phyloP scores from a whole-genome alignment of 2,888 invertebrate species.

The Tachina fera region DNA sequence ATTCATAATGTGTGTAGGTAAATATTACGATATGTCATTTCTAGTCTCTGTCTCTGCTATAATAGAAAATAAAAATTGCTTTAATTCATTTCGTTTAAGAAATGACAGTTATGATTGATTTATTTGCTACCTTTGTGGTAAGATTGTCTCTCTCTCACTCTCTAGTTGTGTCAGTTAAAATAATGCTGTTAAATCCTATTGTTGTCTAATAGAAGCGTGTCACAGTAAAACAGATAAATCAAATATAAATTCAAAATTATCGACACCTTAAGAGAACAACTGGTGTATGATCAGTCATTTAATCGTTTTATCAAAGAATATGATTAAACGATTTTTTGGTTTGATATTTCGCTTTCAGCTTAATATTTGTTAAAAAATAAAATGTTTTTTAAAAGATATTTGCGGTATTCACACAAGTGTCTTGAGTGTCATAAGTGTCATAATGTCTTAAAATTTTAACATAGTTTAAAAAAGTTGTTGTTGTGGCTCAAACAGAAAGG shows the following conservation, averaged over 20 bases:
- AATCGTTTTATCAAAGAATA: no score
- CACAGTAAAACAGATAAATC: background rate
- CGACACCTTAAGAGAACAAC: background rate
- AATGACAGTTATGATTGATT: slow-evolving; percentile 52
- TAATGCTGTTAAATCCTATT: slow-evolving; percentile 12
- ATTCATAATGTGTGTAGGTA: background rate
- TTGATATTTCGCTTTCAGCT: no score
- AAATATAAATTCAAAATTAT: background rate
- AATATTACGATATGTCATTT: slow-evolving; percentile 22
- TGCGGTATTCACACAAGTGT: no score
- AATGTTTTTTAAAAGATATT: no score
- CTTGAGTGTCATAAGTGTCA: no score
- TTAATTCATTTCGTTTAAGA: slow-evolving; percentile 45
- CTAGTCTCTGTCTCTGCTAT: background rate
- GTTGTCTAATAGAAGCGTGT: background rate
- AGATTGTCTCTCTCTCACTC: background rate
- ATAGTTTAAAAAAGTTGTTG: no score
- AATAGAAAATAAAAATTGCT: slow-evolving; percentile 2
- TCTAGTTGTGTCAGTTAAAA: slow-evolving; percentile 9
- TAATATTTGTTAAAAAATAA: no score
- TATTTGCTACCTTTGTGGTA: slow-evolving; percentile 12
- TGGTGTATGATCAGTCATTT: background rate
- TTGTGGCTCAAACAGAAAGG: no score
- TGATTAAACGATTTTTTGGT: no score
- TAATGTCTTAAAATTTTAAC: no score